Evolutionary conservation across 2,797 vertebrate species (phyloP).

Genomic region (Hapalemur alaotrensis): DNA sequence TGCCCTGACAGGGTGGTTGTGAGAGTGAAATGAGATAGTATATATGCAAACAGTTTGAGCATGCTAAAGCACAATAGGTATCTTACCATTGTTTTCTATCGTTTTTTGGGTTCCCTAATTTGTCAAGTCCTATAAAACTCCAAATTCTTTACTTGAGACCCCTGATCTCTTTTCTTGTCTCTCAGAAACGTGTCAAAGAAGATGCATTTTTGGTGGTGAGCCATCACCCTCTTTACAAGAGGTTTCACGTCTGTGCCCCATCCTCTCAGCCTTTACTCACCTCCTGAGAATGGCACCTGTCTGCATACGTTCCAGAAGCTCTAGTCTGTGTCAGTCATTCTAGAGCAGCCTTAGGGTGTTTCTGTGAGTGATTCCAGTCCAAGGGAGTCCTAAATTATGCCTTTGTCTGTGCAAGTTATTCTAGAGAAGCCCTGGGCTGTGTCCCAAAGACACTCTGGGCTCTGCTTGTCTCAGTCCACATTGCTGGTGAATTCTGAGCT

Average conservation of each 20-base stretch:
- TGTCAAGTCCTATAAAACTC: background rate
- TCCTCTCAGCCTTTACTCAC: slow-evolving; percentile 46
- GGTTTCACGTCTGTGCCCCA: background rate
- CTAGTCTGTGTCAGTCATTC: background rate
- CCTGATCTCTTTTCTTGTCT: background rate
- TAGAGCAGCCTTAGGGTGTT: background rate
- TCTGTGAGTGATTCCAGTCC: background rate
- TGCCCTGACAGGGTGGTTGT: background rate
- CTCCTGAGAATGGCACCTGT: slow-evolving; percentile 19
- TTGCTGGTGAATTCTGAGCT: background rate
- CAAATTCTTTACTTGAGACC: background rate
- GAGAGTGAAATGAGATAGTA: background rate
- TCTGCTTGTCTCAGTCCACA: background rate
- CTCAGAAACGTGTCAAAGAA: slow-evolving; percentile 5
- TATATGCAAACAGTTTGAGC: background rate
- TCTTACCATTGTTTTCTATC: background rate
- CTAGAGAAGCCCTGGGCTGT: background rate
- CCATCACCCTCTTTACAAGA: background rate
- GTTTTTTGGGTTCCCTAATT: background rate
- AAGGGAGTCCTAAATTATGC: background rate
- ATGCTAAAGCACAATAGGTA: background rate
- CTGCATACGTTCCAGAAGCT: background rate
- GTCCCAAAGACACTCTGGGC: background rate
- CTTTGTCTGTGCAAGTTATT: background rate
- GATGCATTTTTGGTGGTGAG: background rate